Percentiles rank a stretch among this genome's conserved stretches.
These are phyloP conservation scores for Valencia hispanica DNA, from an alignment of 2,797 vertebrate genomes.

Conservation along the genomic window DNA sequence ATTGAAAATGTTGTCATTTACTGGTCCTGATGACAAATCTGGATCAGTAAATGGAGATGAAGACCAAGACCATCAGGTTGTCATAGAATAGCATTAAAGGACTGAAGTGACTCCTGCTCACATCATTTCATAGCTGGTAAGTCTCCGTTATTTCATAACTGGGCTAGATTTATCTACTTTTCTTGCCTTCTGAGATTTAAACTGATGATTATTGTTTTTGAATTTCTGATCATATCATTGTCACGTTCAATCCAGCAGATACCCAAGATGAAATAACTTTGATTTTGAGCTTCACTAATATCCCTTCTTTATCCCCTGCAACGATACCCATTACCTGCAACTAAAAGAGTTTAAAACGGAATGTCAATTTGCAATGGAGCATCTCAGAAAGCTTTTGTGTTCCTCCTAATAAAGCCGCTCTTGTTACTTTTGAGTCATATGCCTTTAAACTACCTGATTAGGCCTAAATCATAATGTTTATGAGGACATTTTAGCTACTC, in stretches of 20 bases:
- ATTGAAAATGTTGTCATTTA: not conserved
- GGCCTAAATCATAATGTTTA: not conserved
- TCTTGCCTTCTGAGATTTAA: not conserved
- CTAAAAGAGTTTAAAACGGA: not conserved
- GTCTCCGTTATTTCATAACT: no score
- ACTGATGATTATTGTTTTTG: not conserved
- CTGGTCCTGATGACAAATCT: no score
- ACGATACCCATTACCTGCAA: not conserved
- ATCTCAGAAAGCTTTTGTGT: not conserved
- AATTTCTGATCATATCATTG: not conserved
- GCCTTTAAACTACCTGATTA: constrained; percentile 1
- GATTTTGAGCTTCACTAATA: not conserved
- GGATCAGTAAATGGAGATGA: no score
- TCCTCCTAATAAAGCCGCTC: not conserved
- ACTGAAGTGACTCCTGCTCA: not conserved
- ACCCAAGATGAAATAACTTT: not conserved
- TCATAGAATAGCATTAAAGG: no score
- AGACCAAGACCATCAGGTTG: no score
- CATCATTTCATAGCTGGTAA: not conserved
- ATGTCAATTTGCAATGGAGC: not conserved
- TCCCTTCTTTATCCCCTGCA: not conserved
- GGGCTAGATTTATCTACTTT: not conserved
- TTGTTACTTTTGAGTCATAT: not conserved
- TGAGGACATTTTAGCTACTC: not conserved
- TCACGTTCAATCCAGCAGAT: not conserved